Conservation (phyloP, 2,888 invertebrate genomes). For the Rhodophaea formosa region DNA sequence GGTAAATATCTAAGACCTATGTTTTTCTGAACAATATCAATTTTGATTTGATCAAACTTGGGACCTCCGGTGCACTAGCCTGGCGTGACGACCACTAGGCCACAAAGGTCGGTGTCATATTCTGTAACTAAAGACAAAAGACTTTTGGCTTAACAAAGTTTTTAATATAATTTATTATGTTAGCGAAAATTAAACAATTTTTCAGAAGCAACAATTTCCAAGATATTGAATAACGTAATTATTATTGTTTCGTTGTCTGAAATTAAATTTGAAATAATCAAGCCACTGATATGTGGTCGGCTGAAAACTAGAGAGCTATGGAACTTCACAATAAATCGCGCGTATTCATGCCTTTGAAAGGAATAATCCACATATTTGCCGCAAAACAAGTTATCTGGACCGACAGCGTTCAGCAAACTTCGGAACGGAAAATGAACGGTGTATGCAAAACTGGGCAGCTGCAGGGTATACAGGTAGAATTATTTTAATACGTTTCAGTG, state of each 20-base stretch:
- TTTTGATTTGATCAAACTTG: too few relatives aligned
- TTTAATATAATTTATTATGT: too few relatives aligned
- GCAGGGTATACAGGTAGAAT: neutral
- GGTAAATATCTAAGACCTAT: too few relatives aligned
- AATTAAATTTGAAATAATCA: neutral
- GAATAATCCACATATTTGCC: neutral
- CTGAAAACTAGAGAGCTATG: neutral
- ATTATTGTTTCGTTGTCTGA: neutral
- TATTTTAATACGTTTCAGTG: too few relatives aligned
- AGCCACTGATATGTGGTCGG: neutral
- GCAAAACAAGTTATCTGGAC: slow-evolving; percentile 13
- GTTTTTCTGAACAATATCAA: too few relatives aligned
- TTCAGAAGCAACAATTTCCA: neutral
- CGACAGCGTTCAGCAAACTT: neutral
- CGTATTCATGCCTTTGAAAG: neutral
- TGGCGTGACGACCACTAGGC: too few relatives aligned
- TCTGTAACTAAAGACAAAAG: too few relatives aligned
- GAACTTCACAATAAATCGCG: neutral
- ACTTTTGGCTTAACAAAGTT: too few relatives aligned
- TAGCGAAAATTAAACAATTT: too few relatives aligned
- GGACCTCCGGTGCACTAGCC: too few relatives aligned
- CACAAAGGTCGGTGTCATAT: too few relatives aligned
- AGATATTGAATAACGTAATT: neutral
- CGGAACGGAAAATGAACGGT: neutral
- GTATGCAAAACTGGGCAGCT: neutral